Evolutionary conservation across 2,888 invertebrate species (phyloP).

Genomic region (Drosophila kambysellisi): DNA sequence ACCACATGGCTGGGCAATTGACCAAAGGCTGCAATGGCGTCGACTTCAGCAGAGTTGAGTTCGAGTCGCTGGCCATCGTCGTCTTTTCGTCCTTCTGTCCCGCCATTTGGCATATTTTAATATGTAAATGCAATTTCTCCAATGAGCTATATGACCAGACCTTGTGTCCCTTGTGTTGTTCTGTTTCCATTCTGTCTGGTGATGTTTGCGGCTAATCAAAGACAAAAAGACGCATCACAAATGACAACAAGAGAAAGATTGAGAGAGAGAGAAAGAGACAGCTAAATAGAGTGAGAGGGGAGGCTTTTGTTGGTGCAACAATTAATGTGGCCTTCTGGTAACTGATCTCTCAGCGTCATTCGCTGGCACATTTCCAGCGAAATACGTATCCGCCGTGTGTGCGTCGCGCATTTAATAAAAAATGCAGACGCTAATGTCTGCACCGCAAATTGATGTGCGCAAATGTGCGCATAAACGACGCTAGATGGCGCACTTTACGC

Average conservation of each 20-base stretch:
- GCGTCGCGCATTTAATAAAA: slow-evolving; percentile 62
- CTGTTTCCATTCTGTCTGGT: slow-evolving; percentile 47
- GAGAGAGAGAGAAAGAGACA: neutral
- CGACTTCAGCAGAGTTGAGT: slow-evolving; percentile 15
- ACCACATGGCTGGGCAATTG: slow-evolving; percentile 68
- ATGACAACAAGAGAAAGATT: slow-evolving; percentile 11
- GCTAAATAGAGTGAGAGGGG: neutral
- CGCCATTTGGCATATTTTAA: slow-evolving; percentile 75
- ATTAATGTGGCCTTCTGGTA: slow-evolving; percentile 48
- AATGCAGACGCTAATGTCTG: slow-evolving; percentile 77
- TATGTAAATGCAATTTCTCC: slow-evolving; percentile 81
- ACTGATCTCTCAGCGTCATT: slow-evolving; percentile 35
- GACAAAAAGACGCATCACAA: slow-evolving; percentile 58
- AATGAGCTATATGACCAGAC: slow-evolving; percentile 64
- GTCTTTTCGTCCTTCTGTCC: slow-evolving; percentile 25
- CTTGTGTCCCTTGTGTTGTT: slow-evolving; percentile 19
- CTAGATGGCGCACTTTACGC: slow-evolving; percentile 76
- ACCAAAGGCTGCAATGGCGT: slow-evolving; percentile 61
- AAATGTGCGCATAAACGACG: slow-evolving; percentile 77
- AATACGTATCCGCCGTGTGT: slow-evolving; percentile 63
- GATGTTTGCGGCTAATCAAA: slow-evolving; percentile 74
- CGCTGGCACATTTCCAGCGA: slow-evolving; percentile 37
- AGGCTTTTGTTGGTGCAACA: slow-evolving; percentile 50
- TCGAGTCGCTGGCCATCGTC: slow-evolving; percentile 18
- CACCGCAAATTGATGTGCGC: slow-evolving; percentile 77